Evolutionary conservation across 2,797 vertebrate genomes (phyloP), one percentile per base, ranked within the genome.

Genomic region (Diceros bicornis): DNA sequence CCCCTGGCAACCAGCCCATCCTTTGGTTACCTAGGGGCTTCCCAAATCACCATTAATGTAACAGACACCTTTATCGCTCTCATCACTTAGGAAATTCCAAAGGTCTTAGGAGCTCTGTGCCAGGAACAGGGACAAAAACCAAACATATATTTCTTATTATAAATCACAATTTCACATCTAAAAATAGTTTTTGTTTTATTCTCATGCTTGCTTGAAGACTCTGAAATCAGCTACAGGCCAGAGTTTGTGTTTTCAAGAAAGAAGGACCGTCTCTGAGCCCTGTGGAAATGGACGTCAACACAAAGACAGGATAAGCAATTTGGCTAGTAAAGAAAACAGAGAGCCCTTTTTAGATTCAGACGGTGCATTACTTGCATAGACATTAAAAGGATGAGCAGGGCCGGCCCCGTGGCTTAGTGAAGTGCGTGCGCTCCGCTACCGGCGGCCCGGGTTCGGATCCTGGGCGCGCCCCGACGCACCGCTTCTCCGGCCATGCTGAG

Each of bases 321-420:
- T 68, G 61, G 2, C 11, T 66, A 83, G 29, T 89, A 61, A 92
- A 92, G 29, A 69, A 90, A 90, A 83, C 23, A 90, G n/a, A 69
- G 16, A 81, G 47, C 32, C 59, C 21, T 59, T 75, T 66, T 82
- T 50, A n/a, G 37, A 82, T 75, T 82, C 50, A 50, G 59, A 88
- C 32, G 81, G 18, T 75, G 55, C 23, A 29, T 88, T 83, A 77
- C n/a, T 83, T 89, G 83, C 52, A 41, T 82, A 68, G 37, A 89
- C 27, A 44, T 79, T 47, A 32, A 74, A 64, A 74, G 29, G 37
- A 37, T 37, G 37, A 37, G 37, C 37, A 37, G 37, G 37, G 37
- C 37, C 37, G 37, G 37, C 37, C 37, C 37, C 37, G 37, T 37
- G 2, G 37, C 37, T 37, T 37, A 37, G 37, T 37, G 37, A 37